Percentiles rank a stretch among this genome's conserved stretches.
Evolutionary conservation across 1,140 invertebrate genomes (phyloP).

Genomic region (Charaxes varanes): DNA sequence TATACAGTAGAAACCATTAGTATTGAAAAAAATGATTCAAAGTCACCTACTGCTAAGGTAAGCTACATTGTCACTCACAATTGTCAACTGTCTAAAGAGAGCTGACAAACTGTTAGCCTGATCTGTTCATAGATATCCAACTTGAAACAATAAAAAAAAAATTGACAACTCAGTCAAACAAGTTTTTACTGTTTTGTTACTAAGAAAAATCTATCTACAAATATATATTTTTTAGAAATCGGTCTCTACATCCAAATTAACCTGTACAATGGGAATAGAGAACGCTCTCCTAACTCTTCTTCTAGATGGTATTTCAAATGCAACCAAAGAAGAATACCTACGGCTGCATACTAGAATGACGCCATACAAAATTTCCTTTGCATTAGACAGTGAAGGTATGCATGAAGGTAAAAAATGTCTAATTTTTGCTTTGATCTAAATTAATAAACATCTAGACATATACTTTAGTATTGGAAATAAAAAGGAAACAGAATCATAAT

Average conservation of each 20-base stretch:
- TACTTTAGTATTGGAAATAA: no score
- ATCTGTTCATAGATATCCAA: no score
- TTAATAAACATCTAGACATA: no score
- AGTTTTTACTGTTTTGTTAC: no score
- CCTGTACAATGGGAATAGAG: slow-evolving; percentile 75
- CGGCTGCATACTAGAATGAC: slow-evolving; percentile 81
- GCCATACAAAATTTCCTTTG: slow-evolving; percentile 83
- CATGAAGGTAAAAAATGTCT: slow-evolving; percentile 7
- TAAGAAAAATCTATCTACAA: background rate
- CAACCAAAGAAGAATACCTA: slow-evolving; percentile 58
- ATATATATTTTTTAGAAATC: background rate
- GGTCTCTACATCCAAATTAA: slow-evolving; percentile 49
- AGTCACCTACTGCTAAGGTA: slow-evolving; percentile 20
- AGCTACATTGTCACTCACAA: slow-evolving; percentile 7
- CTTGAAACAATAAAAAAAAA: no score
- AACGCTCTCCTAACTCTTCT: slow-evolving; percentile 76
- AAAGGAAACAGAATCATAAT: no score
- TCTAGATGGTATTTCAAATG: slow-evolving; percentile 72
- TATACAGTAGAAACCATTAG: slow-evolving; percentile 54
- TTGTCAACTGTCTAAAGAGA: background rate
- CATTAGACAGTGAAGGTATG: slow-evolving; percentile 55
- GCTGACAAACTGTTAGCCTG: no score
- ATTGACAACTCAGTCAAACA: no score
- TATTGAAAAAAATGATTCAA: slow-evolving; percentile 25
- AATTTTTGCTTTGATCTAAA: no score